These are phyloP conservation scores for Drosophila differens DNA, from an alignment of 2,888 invertebrate species.

Conservation along the genomic window DNA sequence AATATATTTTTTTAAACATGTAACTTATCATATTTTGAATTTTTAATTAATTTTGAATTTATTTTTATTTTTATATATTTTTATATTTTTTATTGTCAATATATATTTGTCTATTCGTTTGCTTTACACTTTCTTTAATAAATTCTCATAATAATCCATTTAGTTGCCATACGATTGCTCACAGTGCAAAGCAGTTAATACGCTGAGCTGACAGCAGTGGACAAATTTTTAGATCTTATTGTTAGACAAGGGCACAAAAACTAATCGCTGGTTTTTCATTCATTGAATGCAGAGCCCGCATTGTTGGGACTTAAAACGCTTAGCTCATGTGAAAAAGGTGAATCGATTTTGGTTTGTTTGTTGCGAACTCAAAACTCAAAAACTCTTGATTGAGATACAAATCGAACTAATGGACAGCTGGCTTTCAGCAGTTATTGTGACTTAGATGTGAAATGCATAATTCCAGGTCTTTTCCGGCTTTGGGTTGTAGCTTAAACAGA, in stretches of 20 bases:
- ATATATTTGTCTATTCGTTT: neutral
- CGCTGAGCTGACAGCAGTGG: slow-evolving; percentile 47
- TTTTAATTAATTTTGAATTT: neutral
- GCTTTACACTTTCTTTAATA: neutral
- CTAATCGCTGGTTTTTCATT: slow-evolving; percentile 24
- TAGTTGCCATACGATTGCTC: neutral
- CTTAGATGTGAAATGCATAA: neutral
- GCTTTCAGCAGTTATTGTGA: neutral
- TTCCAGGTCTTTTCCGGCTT: neutral
- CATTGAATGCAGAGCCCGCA: slow-evolving; percentile 1
- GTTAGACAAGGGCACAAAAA: slow-evolving; percentile 13
- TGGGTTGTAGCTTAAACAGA: neutral
- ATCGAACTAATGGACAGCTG: slow-evolving; percentile 1
- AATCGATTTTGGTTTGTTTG: slow-evolving; percentile 5
- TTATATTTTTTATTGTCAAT: neutral
- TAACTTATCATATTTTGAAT: neutral
- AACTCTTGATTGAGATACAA: slow-evolving; percentile 15
- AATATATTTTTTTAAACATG: neutral
- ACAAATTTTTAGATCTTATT: slow-evolving; percentile 43
- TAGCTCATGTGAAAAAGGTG: slow-evolving; percentile 10
- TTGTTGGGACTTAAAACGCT: slow-evolving; percentile 24
- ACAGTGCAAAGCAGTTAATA: slow-evolving; percentile 11
- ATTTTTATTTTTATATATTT: too few relatives aligned
- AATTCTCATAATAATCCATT: neutral
- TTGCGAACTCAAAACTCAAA: neutral